These are phyloP conservation scores for Hemicrepidius hirtus DNA, from an alignment of 2,888 invertebrate species.

Conservation along the genomic window DNA sequence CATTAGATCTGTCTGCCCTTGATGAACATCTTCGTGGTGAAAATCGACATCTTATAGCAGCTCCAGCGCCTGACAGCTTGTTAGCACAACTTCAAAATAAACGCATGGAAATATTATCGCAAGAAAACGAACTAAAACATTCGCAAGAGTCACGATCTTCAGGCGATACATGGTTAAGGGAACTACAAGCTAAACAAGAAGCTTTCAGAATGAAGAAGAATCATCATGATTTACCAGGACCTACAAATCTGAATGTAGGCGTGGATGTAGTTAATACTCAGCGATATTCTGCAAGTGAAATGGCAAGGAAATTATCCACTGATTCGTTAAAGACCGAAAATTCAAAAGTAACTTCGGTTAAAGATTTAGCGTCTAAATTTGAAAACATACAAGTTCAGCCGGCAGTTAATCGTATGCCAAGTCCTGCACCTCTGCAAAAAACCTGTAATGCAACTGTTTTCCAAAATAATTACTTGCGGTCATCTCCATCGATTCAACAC, in stretches of 20 bases:
- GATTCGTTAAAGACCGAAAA: constrained; percentile 56
- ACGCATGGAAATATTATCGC: constrained; percentile 77
- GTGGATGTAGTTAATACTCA: constrained; percentile 63
- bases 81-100: constrained; percentile 77
- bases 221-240: constrained; percentile 71
- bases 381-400: constrained; percentile 74
- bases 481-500: constrained; percentile 32
- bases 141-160: constrained; percentile 62
- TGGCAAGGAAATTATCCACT: constrained; percentile 18
- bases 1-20: constrained; percentile 80
- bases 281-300: constrained; percentile 54
- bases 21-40: constrained; percentile 73
- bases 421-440: constrained; percentile 13
- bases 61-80: constrained; percentile 63
- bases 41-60: constrained; percentile 61
- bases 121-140: constrained; percentile 64
- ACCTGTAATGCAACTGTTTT: not conserved
- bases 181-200: constrained; percentile 87
- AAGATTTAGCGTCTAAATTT: constrained; percentile 88
- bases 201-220: constrained; percentile 76
- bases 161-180: constrained; percentile 83
- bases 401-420: constrained; percentile 22
- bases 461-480: constrained; percentile 31
- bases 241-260: constrained; percentile 65
- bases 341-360: constrained; percentile 75